Evolutionary conservation across 1,140 invertebrate species (phyloP).

Genomic region (Hyposmocoma kahamanoa): DNA sequence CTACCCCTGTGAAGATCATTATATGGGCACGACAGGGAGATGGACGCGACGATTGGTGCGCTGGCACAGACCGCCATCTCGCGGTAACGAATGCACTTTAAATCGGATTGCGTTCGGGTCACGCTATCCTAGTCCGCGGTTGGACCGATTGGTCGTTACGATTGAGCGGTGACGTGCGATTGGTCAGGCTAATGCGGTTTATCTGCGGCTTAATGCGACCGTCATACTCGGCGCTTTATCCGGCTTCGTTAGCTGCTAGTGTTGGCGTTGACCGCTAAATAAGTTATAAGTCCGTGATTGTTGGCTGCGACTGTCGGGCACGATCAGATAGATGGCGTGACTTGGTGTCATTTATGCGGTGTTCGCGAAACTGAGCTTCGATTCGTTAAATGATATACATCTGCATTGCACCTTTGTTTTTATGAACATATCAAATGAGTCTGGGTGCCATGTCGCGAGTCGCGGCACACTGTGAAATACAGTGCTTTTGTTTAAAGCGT

Average conservation of each 20-base stretch:
- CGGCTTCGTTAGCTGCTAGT: constrained; percentile 59
- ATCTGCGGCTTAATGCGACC: constrained; percentile 56
- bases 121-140: constrained; percentile 66
- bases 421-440: constrained; percentile 64
- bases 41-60: constrained; percentile 68
- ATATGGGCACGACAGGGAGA: constrained; percentile 72
- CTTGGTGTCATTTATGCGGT: constrained; percentile 65
- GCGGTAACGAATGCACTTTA: constrained; percentile 65
- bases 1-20: constrained; percentile 72
- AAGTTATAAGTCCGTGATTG: constrained; percentile 70
- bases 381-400: constrained; percentile 70
- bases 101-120: constrained; percentile 70
- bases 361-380: constrained; percentile 58
- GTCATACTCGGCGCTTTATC: constrained; percentile 66
- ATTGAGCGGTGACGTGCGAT: constrained; percentile 52
- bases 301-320: constrained; percentile 51
- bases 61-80: constrained; percentile 57
- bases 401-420: constrained; percentile 55
- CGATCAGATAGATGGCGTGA: constrained; percentile 71
- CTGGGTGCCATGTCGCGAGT: constrained; percentile 18
- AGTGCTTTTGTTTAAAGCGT: constrained; percentile 33
- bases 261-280: constrained; percentile 64
- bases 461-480: constrained; percentile 41
- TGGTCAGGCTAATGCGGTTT: constrained; percentile 49
- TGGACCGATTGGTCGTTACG: constrained; percentile 60